These are phyloP conservation scores for Pilophorus perplexus DNA, from an alignment of 2,888 invertebrate genomes.

Conservation along the genomic window DNA sequence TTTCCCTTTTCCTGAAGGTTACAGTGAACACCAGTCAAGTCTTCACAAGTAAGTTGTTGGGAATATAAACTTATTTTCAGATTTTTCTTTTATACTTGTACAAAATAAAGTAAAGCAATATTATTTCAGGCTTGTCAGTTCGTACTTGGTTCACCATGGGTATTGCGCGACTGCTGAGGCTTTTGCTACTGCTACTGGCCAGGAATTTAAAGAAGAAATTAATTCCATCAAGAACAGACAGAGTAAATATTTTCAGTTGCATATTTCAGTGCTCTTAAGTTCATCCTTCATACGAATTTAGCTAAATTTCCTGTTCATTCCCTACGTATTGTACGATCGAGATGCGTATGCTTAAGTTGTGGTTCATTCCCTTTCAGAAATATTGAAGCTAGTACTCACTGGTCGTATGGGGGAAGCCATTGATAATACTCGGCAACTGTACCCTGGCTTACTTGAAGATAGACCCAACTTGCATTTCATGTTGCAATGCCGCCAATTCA, in stretches of 20 bases:
- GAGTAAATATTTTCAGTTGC: slow-evolving; percentile 61
- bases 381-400: slow-evolving; percentile 84
- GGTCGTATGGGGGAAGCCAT: slow-evolving; percentile 96
- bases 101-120: neutral
- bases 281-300: neutral
- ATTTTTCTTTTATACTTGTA: slow-evolving; percentile 45
- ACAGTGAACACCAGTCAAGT: slow-evolving; percentile 89
- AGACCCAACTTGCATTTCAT: slow-evolving; percentile 90
- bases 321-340: too few species aligned
- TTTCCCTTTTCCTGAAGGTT: slow-evolving; percentile 80
- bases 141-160: slow-evolving; percentile 97
- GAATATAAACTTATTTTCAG: too few species aligned
- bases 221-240: slow-evolving; percentile 94
- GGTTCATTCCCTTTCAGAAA: too few species aligned
- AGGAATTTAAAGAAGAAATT: slow-evolving; percentile 87
- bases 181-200: slow-evolving; percentile 86
- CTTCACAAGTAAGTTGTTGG: slow-evolving; percentile 90
- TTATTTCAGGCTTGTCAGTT: slow-evolving; percentile 80
- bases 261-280: neutral
- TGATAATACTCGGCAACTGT: slow-evolving; percentile 80
- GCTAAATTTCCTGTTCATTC: too few species aligned
- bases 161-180: slow-evolving; percentile 95
- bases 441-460: slow-evolving; percentile 89
- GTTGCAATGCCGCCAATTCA: slow-evolving; percentile 96
- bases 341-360: too few species aligned